Conservation (phyloP, 1,140 invertebrate species). For the Hydropsyche tenuis region DNA sequence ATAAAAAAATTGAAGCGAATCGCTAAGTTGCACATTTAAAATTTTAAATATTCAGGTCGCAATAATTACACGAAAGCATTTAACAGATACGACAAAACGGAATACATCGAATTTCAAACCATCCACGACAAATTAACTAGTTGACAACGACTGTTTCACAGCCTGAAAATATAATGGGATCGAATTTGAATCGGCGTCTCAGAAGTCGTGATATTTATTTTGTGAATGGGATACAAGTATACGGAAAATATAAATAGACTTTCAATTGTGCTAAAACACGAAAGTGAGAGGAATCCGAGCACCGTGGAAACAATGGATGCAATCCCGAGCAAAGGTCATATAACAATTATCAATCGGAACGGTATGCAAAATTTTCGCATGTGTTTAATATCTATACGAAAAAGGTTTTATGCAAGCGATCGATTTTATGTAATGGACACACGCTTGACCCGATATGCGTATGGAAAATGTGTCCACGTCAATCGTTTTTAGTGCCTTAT, state of each 20-base stretch:
- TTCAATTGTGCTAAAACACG: conserved; percentile 9
- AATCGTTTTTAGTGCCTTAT: too few relatives aligned
- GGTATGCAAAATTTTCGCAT: too few relatives aligned
- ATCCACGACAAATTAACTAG: too few relatives aligned
- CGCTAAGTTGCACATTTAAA: background rate
- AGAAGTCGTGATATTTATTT: conserved; percentile 35
- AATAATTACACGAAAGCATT: background rate
- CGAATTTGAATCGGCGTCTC: background rate
- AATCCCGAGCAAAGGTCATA: background rate
- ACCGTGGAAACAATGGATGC: background rate
- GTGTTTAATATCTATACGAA: too few relatives aligned
- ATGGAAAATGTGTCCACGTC: too few relatives aligned
- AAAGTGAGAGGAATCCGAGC: conserved; percentile 34
- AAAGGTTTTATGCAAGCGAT: too few relatives aligned
- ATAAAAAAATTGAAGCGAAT: background rate
- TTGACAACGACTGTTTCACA: background rate
- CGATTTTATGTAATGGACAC: too few relatives aligned
- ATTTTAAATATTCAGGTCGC: too few relatives aligned
- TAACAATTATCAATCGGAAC: background rate
- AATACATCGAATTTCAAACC: too few relatives aligned
- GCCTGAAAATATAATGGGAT: background rate
- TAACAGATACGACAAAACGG: too few relatives aligned
- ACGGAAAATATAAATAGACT: background rate
- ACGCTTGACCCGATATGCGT: too few relatives aligned
- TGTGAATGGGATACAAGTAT: background rate